Conservation (phyloP, 2,888 invertebrate genomes). For the Microctonus hyperodae region DNA sequence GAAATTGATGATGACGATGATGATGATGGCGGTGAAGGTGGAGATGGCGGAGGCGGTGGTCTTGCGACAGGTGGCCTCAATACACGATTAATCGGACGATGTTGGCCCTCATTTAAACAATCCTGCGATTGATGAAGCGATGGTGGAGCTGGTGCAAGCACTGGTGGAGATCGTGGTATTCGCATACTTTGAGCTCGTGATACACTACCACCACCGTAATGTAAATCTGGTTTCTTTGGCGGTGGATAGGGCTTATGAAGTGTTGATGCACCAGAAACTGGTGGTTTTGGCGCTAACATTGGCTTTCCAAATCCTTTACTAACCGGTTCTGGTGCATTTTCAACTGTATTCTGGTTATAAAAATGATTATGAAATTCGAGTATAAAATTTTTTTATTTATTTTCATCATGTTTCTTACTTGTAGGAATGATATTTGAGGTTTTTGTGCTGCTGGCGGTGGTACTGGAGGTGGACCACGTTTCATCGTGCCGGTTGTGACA, state of each 20-base stretch:
- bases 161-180: conserved; percentile 75
- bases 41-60: conserved; percentile 68
- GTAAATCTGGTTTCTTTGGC: conserved; percentile 69
- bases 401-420: conserved; percentile 60
- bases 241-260: conserved; percentile 70
- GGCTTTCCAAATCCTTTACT: conserved; percentile 72
- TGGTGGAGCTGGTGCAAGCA: conserved; percentile 65
- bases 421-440: conserved; percentile 67
- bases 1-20: conserved; percentile 24
- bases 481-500: conserved; percentile 48
- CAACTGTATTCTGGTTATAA: conserved; percentile 24
- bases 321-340: conserved; percentile 22
- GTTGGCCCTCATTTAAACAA: conserved; percentile 60
- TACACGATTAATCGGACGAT: conserved; percentile 64
- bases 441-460: conserved; percentile 74
- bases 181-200: conserved; percentile 86
- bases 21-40: conserved; percentile 43
- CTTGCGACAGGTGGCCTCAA: conserved; percentile 68
- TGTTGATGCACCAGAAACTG: conserved; percentile 57
- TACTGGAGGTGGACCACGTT: conserved; percentile 82
- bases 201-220: conserved; percentile 65
- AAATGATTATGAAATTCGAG: not conserved
- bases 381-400: conserved; percentile 1
- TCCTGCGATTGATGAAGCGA: conserved; percentile 68
- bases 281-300: conserved; percentile 84